Conservation (phyloP, 2,888 invertebrate genomes). For the Gandaritis pyraliata region DNA sequence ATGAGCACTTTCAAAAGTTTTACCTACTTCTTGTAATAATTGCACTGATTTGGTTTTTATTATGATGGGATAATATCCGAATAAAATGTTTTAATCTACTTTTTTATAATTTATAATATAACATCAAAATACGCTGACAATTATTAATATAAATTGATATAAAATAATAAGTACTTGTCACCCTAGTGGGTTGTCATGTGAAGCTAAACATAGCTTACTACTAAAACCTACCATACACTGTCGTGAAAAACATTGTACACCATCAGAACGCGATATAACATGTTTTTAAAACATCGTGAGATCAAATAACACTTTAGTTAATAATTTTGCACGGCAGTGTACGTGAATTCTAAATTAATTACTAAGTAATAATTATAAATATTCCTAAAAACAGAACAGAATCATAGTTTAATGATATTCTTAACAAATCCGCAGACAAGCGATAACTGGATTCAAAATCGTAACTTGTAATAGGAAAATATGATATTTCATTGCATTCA, state of each 20-base stretch:
- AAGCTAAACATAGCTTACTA: slow-evolving; percentile 37
- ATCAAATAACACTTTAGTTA: slow-evolving; percentile 32
- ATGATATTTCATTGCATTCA: no score
- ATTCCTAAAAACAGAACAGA: slow-evolving; percentile 31
- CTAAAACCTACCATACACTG: slow-evolving; percentile 33
- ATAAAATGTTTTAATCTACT: slow-evolving; percentile 21
- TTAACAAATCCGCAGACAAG: not conserved
- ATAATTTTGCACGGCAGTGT: slow-evolving; percentile 37
- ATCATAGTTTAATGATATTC: slow-evolving; percentile 27
- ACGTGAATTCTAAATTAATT: slow-evolving; percentile 26
- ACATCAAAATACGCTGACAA: slow-evolving; percentile 34
- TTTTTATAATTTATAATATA: slow-evolving; percentile 32
- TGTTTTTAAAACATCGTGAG: slow-evolving; percentile 39
- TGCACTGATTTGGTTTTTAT: slow-evolving; percentile 35
- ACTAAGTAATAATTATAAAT: slow-evolving; percentile 27
- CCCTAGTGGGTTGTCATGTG: slow-evolving; percentile 49
- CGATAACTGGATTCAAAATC: no score
- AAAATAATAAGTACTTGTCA: slow-evolving; percentile 49
- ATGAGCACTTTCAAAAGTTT: slow-evolving; percentile 7
- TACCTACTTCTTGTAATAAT: slow-evolving; percentile 35
- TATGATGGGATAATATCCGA: slow-evolving; percentile 17
- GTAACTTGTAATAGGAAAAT: no score
- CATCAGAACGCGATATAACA: slow-evolving; percentile 27
- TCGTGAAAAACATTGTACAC: slow-evolving; percentile 37
- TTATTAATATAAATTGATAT: slow-evolving; percentile 32